Percentiles rank a stretch among this genome's conserved stretches.
Evolutionary conservation across 2,888 invertebrate species (phyloP).

Genomic region (Lydus trimaculatus): DNA sequence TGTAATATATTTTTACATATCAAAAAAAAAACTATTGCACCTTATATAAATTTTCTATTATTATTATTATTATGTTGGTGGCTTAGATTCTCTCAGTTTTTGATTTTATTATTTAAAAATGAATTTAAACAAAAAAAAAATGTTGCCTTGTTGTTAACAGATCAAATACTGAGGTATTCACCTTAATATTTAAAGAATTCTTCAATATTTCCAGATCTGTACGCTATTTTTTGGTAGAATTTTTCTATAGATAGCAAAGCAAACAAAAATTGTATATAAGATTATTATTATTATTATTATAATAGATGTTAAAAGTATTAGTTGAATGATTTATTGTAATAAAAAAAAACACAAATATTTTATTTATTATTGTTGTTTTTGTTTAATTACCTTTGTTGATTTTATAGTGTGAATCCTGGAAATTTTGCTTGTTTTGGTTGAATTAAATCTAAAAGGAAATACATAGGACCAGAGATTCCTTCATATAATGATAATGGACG

Average conservation of each 20-base stretch:
- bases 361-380: constrained; percentile 21
- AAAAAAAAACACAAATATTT: constrained; percentile 42
- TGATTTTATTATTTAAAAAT: constrained; percentile 24
- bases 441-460: constrained; percentile 75
- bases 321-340: constrained; percentile 55
- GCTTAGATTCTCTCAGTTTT: constrained; percentile 18
- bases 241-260: constrained; percentile 48
- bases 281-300: constrained; percentile 43
- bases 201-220: constrained; percentile 30
- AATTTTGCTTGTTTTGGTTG: constrained; percentile 73
- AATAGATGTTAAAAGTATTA: constrained; percentile 56
- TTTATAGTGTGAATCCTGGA: constrained; percentile 69
- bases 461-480: constrained; percentile 80
- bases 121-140: constrained; percentile 16
- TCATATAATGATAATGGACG: constrained; percentile 85
- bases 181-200: constrained; percentile 12
- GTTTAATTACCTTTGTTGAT: background rate
- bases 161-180: constrained; percentile 22
- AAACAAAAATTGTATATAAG: constrained; percentile 51
- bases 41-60: constrained; percentile 45
- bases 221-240: constrained; percentile 47
- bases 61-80: constrained; percentile 30
- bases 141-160: constrained; percentile 36
- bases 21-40: constrained; percentile 39
- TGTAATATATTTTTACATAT: constrained; percentile 55